phyloP scores from a whole-genome alignment of 2,888 invertebrate genomes.

The Hedya salicella region DNA sequence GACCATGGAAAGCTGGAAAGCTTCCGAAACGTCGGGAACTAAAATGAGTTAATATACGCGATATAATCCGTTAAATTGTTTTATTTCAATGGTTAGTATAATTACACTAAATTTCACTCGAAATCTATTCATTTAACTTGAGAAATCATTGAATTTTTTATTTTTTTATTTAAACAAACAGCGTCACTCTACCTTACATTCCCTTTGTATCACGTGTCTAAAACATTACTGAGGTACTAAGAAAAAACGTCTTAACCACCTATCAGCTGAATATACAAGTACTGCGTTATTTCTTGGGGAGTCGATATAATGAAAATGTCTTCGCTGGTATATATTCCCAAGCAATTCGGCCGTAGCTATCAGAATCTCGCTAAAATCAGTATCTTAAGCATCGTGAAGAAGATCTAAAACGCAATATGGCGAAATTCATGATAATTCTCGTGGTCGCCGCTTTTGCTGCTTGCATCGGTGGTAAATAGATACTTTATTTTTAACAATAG shows the following conservation, averaged over 20 bases:
- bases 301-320: neutral
- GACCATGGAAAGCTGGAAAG: too few relatives aligned
- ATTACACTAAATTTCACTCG: too few relatives aligned
- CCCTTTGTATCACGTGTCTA: slow-evolving; percentile 2
- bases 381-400: slow-evolving; percentile 5
- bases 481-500: neutral
- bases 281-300: neutral
- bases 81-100: too few relatives aligned
- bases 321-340: slow-evolving; percentile 22
- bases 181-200: neutral
- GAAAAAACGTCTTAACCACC: neutral
- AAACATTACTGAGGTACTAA: neutral
- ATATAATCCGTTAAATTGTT: too few relatives aligned
- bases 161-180: neutral
- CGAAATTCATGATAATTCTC: slow-evolving; percentile 26
- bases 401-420: slow-evolving; percentile 18
- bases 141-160: too few relatives aligned
- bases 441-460: slow-evolving; percentile 18
- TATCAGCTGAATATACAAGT: neutral
- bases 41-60: too few relatives aligned
- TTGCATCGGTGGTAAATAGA: slow-evolving; percentile 22
- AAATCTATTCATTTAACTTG: too few relatives aligned
- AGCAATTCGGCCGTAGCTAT: neutral
- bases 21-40: too few relatives aligned
- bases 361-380: slow-evolving; percentile 11